A percentile compares a stretch with the other conserved stretches of the same genome.
phyloP scores from a whole-genome alignment of 1,140 invertebrate genomes.

The Euglossa dilemma region DNA sequence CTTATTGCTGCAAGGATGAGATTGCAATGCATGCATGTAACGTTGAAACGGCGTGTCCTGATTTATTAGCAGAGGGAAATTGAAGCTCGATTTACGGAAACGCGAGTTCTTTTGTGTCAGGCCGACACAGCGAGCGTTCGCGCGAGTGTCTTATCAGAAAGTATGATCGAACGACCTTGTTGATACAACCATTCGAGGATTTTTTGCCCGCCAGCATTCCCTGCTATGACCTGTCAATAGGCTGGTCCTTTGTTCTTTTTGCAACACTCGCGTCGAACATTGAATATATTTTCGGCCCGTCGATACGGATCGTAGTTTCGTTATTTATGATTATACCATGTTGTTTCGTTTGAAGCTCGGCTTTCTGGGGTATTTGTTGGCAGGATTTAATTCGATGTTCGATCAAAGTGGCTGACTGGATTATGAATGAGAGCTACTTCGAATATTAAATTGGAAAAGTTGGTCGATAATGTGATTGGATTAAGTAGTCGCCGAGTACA shows the following conservation, averaged over 20 bases:
- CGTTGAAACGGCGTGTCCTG: not conserved
- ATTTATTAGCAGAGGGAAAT: not conserved
- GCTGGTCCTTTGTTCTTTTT: too few relatives aligned
- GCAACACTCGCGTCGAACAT: too few relatives aligned
- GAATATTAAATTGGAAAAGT: not conserved
- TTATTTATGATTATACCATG: not conserved
- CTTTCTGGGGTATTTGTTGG: not conserved
- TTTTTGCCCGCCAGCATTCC: too few relatives aligned
- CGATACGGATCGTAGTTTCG: too few relatives aligned
- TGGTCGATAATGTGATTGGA: not conserved
- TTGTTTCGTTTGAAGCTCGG: not conserved
- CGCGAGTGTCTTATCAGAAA: too few relatives aligned
- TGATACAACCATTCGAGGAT: too few relatives aligned
- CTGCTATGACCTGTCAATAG: too few relatives aligned
- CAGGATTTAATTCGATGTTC: not conserved
- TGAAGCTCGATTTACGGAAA: not conserved
- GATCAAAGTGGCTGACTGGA: not conserved
- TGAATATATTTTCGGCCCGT: too few relatives aligned
- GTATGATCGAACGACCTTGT: too few relatives aligned
- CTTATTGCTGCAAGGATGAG: not conserved
- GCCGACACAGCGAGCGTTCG: too few relatives aligned
- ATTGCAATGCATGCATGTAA: conserved; percentile 1
- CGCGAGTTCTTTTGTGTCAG: too few relatives aligned
- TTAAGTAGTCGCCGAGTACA: not conserved
- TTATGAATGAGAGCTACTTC: not conserved